Base-by-base conservation (phyloP, 2,888 invertebrate species). In the Tuberolachnus salignus region DNA sequence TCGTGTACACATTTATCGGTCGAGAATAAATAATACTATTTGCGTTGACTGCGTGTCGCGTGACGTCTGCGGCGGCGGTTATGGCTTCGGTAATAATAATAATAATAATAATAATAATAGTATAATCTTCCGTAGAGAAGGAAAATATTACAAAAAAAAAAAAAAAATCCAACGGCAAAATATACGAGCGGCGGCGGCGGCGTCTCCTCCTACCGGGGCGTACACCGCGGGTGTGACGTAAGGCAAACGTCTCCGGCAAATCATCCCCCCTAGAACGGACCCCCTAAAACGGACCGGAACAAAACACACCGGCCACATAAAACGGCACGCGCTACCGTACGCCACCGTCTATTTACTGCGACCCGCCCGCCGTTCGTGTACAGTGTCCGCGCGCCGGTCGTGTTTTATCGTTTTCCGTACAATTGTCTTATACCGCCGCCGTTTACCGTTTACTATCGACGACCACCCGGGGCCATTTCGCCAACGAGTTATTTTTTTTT, bases 251-350 rank as follows among this genome's bases (percentile, higher is more conserved):
- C 26, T 13, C 11, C 42, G 42, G 44, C 26, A 55, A 55, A 69
- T 78, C 78, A 69, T 78, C 78, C 78, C 78, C 78, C 23, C 78
- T 78, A 78, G 78, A 78, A n/a, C n/a, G 34, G 34, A 34, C 34
- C 34, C 69, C 78, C 69, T 61, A 61, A 59, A 78, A 69, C 69
- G 69, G 69, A 78, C 78, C 78, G 78, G 67, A 78, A 78, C 78
- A 78, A 66, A 78, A 69, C 42, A 69, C 42, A 4, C 34, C 49
- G 67, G 34, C 59, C 51, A 69, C 59, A 78, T 78, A 78, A 69
- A 78, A 78, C 78, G 49, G 59, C 78, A 67, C 59, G 67, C 78
- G 59, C 59, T 51, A 23, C 59, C 51, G 59, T 59, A 61, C 23
- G 19, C 51, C 64, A 64, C 42, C 42, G 73, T 74, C 73, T 74